phyloP scores from a whole-genome alignment of 2,113 vertebrate species.

The Taurulus bubalis region DNA sequence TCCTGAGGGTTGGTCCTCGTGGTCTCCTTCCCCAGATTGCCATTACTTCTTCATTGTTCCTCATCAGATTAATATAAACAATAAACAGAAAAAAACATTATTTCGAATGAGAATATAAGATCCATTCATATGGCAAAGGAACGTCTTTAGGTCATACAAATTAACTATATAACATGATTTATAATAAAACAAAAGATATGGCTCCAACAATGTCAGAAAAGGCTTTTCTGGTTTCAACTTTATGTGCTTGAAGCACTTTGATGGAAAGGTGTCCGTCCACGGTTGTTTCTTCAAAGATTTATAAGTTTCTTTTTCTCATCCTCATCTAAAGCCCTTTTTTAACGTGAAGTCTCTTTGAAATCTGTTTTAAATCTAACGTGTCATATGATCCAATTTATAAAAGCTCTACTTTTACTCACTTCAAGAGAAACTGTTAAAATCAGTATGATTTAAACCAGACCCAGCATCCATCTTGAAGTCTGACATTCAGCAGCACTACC shows the following conservation, averaged over 20 bases:
- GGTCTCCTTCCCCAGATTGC: not conserved
- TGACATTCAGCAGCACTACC: slow-evolving; percentile 7
- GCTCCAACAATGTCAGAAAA: not conserved
- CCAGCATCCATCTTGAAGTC: not conserved
- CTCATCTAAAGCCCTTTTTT: not conserved
- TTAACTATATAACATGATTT: no score
- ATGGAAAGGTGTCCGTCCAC: not conserved
- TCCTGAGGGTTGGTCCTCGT: not conserved
- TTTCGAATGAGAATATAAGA: no score
- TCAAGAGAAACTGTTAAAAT: not conserved
- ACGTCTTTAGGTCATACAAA: no score
- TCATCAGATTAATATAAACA: no score
- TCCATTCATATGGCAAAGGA: no score
- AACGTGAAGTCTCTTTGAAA: not conserved
- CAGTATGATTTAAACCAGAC: slow-evolving; percentile 1
- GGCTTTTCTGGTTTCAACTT: not conserved
- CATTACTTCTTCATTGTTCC: not conserved
- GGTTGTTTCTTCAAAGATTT: not conserved
- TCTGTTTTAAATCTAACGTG: not conserved
- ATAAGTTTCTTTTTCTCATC: not conserved
- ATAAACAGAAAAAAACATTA: no score
- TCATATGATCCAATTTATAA: not conserved
- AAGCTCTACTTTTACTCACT: not conserved
- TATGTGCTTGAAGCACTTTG: not conserved
- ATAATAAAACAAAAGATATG: no score